phyloP scores from a whole-genome alignment of 2,113 vertebrate species.

The Gavia stellata region DNA sequence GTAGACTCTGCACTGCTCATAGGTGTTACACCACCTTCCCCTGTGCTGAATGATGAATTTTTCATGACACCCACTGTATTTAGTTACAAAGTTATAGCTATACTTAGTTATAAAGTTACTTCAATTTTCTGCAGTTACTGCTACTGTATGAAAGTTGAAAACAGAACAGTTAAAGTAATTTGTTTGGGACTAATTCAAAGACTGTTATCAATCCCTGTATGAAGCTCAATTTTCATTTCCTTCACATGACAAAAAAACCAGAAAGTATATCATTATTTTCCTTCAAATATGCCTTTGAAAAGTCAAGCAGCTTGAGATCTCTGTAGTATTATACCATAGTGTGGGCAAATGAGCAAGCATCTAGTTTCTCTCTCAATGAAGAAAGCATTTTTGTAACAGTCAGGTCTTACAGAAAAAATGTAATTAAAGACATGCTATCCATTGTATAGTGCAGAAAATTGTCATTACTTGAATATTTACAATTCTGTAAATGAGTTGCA shows the following conservation, averaged over 20 bases:
- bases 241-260: not conserved
- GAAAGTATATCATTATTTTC: not conserved
- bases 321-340: not conserved
- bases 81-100: not conserved
- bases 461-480: not conserved
- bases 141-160: too few relatives aligned
- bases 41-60: not conserved
- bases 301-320: not conserved
- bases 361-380: not conserved
- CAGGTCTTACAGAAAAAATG: not conserved
- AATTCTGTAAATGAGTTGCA: not conserved
- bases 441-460: not conserved
- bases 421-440: slow-evolving; percentile 21
- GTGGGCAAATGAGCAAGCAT: not conserved
- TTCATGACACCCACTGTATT: not conserved
- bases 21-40: not conserved
- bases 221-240: slow-evolving; percentile 13
- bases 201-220: not conserved
- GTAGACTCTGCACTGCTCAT: not conserved
- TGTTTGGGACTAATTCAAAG: not conserved
- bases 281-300: not conserved
- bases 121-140: not conserved
- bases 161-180: too few relatives aligned
- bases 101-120: not conserved
- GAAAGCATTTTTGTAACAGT: not conserved